phyloP scores from a whole-genome alignment of 2,888 invertebrate genomes.

The Pocota personata region DNA sequence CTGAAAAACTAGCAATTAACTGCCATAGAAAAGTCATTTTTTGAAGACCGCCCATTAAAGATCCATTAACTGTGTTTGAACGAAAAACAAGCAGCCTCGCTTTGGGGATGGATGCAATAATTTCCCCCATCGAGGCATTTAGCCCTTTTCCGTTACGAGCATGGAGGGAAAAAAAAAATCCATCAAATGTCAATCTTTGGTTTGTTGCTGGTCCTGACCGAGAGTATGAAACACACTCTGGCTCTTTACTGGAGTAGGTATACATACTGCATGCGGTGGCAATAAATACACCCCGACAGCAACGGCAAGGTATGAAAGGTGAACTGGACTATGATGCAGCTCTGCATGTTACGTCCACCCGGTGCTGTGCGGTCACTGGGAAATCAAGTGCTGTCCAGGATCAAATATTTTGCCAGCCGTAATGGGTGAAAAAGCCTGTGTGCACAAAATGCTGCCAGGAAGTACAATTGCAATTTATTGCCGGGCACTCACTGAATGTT shows the following conservation, averaged over 20 bases:
- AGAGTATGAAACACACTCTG: slow-evolving; percentile 17
- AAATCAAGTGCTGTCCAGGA: slow-evolving; percentile 74
- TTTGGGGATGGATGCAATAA: slow-evolving; percentile 1
- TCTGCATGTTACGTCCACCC: slow-evolving; percentile 63
- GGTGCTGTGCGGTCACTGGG: slow-evolving; percentile 73
- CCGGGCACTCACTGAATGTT: slow-evolving; percentile 62
- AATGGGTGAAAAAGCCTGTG: slow-evolving; percentile 66
- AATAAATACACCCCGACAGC: slow-evolving; percentile 68
- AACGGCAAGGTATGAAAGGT: slow-evolving; percentile 68
- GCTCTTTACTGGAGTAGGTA: background rate
- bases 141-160: slow-evolving; percentile 4
- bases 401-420: slow-evolving; percentile 72
- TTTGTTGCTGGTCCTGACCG: slow-evolving; percentile 45
- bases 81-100: slow-evolving; percentile 40
- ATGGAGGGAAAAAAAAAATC: slow-evolving; percentile 36
- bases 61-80: slow-evolving; percentile 71
- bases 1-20: slow-evolving; percentile 68
- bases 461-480: slow-evolving; percentile 74
- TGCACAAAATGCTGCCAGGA: slow-evolving; percentile 69
- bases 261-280: slow-evolving; percentile 64
- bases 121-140: background rate
- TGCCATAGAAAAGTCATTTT: slow-evolving; percentile 53
- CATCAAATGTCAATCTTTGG: slow-evolving; percentile 74
- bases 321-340: slow-evolving; percentile 60
- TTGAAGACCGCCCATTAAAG: slow-evolving; percentile 64